Conservation (phyloP, 2,113 vertebrate species). For the Lophotis ruficrista region DNA sequence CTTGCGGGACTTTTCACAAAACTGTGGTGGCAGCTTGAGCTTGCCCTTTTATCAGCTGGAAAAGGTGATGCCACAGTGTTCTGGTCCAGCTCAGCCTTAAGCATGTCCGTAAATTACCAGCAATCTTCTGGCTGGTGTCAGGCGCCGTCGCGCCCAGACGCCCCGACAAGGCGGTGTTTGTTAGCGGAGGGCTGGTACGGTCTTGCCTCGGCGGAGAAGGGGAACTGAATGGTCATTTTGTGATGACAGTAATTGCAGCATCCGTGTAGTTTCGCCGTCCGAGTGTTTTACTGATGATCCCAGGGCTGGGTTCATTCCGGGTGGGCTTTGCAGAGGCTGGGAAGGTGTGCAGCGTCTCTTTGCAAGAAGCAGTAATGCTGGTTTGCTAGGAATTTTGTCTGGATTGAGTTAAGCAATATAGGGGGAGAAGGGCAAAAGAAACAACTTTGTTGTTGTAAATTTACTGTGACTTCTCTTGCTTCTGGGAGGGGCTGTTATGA, state of each 20-base stretch:
- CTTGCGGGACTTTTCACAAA: not conserved
- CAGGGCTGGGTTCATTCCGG: not conserved
- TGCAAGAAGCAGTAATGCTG: not conserved
- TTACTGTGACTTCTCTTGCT: not conserved
- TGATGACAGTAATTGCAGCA: not conserved
- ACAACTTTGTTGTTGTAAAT: not conserved
- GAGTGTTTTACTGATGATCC: not conserved
- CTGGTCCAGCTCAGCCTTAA: not conserved
- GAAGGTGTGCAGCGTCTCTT: not conserved
- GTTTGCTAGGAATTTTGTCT: not conserved
- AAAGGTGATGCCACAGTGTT: not conserved
- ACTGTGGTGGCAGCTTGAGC: not conserved
- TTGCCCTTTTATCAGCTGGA: not conserved
- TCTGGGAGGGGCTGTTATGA: not conserved
- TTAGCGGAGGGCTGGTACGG: not conserved
- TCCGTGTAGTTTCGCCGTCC: not conserved
- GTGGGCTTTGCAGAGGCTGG: not conserved
- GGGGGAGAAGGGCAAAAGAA: not conserved
- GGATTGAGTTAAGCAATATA: not conserved
- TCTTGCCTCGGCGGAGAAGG: not conserved
- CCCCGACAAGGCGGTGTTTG: not conserved
- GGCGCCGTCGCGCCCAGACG: not conserved
- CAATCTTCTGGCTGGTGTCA: not conserved
- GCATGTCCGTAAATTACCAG: not conserved
- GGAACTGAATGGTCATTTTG: slow-evolving; percentile 1